A percentile compares a stretch with the other conserved stretches of the same genome.
phyloP scores from a whole-genome alignment of 2,888 invertebrate species.

The Eilema depressum region DNA sequence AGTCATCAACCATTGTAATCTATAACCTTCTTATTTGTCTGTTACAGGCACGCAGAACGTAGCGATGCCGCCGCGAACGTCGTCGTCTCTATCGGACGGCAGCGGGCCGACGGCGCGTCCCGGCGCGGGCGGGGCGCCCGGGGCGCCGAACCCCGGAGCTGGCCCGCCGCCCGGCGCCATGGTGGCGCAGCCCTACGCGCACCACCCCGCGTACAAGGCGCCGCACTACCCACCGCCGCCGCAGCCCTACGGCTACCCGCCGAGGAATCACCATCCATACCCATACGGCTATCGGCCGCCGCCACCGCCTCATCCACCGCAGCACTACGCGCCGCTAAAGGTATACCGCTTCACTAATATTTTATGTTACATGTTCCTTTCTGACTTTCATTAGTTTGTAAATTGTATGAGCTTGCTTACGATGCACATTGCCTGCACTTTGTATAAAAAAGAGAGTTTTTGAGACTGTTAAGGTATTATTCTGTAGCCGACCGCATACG shows the following conservation, averaged over 20 bases:
- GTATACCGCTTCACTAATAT: conserved; percentile 53
- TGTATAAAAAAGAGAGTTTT: neutral
- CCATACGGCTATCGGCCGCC: conserved; percentile 80
- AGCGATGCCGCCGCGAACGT: conserved; percentile 98
- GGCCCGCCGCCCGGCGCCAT: conserved; percentile 77
- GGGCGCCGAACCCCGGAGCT: conserved; percentile 66
- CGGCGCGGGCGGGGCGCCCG: conserved; percentile 64
- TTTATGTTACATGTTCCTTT: too few species aligned
- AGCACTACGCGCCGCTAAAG: conserved; percentile 81
- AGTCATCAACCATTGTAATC: neutral
- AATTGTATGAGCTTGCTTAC: neutral
- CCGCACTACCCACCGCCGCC: conserved; percentile 83
- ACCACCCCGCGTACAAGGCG: conserved; percentile 77
- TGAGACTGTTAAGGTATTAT: neutral
- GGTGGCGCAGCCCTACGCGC: conserved; percentile 79
- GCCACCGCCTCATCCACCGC: conserved; percentile 79
- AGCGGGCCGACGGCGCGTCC: conserved; percentile 76
- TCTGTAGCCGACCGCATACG: too few species aligned
- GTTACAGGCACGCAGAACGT: conserved; percentile 95
- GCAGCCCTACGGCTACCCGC: conserved; percentile 80
- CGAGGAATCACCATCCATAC: conserved; percentile 83
- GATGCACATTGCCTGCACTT: too few species aligned
- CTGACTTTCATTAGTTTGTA: neutral
- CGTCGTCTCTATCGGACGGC: conserved; percentile 91
- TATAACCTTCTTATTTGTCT: conserved; percentile 12